Percentiles rank a stretch among this genome's conserved stretches.
phyloP scores from a whole-genome alignment of 2,888 invertebrate genomes.

The Andrena chrysosceles region DNA sequence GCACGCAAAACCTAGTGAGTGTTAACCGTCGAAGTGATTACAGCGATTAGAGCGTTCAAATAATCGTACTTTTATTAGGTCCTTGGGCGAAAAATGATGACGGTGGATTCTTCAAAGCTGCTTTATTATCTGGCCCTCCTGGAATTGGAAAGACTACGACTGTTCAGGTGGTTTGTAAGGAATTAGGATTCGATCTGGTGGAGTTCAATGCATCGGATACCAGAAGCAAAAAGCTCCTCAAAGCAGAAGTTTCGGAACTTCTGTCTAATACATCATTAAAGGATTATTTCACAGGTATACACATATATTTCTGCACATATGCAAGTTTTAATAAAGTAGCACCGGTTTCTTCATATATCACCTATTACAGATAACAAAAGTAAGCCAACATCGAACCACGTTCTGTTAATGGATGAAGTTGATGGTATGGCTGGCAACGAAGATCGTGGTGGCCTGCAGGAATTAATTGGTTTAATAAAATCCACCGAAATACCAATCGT shows the following conservation, averaged over 20 bases:
- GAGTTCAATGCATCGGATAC: constrained; percentile 99
- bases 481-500: constrained; percentile 94
- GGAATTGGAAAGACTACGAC: constrained; percentile 98
- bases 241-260: constrained; percentile 93
- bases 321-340: background rate
- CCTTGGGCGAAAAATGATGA: constrained; percentile 93
- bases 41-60: background rate
- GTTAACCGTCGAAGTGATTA: background rate
- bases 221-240: constrained; percentile 94
- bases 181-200: constrained; percentile 94
- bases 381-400: constrained; percentile 88
- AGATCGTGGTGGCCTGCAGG: constrained; percentile 98
- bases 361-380: constrained; percentile 48
- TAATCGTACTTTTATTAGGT: constrained; percentile 67
- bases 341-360: background rate
- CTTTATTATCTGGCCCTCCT: constrained; percentile 97
- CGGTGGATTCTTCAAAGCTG: constrained; percentile 96
- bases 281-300: constrained; percentile 89
- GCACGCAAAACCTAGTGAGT: constrained; percentile 88
- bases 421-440: constrained; percentile 99
- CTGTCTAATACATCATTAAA: constrained; percentile 91
- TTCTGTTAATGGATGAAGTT: constrained; percentile 99
- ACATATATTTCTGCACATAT: background rate
- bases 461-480: constrained; percentile 96
- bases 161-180: constrained; percentile 94